phyloP scores from a whole-genome alignment of 2,888 invertebrate species.

The Cheilosia scutellata region DNA sequence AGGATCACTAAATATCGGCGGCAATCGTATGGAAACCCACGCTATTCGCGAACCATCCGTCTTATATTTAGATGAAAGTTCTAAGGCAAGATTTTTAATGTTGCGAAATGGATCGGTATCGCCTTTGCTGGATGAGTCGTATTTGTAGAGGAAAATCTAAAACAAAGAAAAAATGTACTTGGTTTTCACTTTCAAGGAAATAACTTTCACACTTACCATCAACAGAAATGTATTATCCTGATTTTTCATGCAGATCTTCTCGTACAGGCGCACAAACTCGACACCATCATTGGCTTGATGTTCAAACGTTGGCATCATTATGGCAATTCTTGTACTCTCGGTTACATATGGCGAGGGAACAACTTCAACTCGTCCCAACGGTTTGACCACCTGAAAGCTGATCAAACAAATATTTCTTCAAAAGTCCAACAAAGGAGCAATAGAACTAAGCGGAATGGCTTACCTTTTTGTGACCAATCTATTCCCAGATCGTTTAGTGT shows the following conservation, averaged over 20 bases:
- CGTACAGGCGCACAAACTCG: slow-evolving; percentile 90
- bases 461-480: slow-evolving; percentile 85
- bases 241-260: slow-evolving; percentile 89
- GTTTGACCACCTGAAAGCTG: slow-evolving; percentile 92
- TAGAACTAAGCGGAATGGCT: not conserved
- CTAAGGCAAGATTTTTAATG: slow-evolving; percentile 87
- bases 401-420: slow-evolving; percentile 38
- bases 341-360: slow-evolving; percentile 97
- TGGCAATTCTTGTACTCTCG: slow-evolving; percentile 92
- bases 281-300: slow-evolving; percentile 86
- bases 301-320: slow-evolving; percentile 89
- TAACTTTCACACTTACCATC: slow-evolving; percentile 85
- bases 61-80: slow-evolving; percentile 87
- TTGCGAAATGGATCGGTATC: slow-evolving; percentile 86
- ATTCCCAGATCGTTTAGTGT: slow-evolving; percentile 82
- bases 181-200: not conserved
- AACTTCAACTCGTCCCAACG: slow-evolving; percentile 94
- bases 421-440: not conserved
- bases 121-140: slow-evolving; percentile 87
- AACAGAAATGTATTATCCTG: slow-evolving; percentile 92
- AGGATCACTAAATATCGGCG: slow-evolving; percentile 80
- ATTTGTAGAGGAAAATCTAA: slow-evolving; percentile 88
- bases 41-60: slow-evolving; percentile 88
- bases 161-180: slow-evolving; percentile 40
- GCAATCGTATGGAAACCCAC: slow-evolving; percentile 89